phyloP scores from a whole-genome alignment of 2,113 vertebrate genomes.

The Pituophis catenifer region DNA sequence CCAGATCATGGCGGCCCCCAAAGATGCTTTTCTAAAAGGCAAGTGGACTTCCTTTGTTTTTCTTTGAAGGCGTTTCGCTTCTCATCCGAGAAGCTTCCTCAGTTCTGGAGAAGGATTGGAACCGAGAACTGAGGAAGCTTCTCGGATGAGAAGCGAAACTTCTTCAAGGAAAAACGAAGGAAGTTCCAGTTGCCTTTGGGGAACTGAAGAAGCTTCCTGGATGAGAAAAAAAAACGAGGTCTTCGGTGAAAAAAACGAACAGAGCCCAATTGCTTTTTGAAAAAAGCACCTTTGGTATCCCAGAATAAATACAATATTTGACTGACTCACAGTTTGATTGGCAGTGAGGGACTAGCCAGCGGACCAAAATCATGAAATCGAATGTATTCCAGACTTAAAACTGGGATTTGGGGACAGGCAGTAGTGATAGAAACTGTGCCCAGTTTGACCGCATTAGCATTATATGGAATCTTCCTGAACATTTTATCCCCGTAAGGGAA shows the following conservation, averaged over 20 bases:
- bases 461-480: too few species aligned
- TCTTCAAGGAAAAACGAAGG: too few species aligned
- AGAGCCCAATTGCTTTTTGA: too few species aligned
- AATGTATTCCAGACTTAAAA: not conserved
- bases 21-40: not conserved
- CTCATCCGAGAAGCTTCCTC: not conserved
- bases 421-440: not conserved
- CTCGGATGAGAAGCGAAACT: too few species aligned
- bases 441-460: not conserved
- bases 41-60: not conserved
- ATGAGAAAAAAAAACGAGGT: not conserved
- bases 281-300: not conserved
- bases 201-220: too few species aligned
- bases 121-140: not conserved
- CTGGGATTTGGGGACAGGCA: not conserved
- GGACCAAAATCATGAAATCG: not conserved
- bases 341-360: constrained; percentile 12
- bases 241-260: too few species aligned
- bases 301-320: not conserved
- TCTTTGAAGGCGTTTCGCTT: not conserved
- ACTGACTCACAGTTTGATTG: not conserved
- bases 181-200: too few species aligned
- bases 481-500: not conserved
- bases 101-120: not conserved
- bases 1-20: not conserved